Percentiles rank a stretch among this genome's conserved stretches.
phyloP scores from a whole-genome alignment of 2,888 invertebrate species.

The Lasioglossum malachurum region DNA sequence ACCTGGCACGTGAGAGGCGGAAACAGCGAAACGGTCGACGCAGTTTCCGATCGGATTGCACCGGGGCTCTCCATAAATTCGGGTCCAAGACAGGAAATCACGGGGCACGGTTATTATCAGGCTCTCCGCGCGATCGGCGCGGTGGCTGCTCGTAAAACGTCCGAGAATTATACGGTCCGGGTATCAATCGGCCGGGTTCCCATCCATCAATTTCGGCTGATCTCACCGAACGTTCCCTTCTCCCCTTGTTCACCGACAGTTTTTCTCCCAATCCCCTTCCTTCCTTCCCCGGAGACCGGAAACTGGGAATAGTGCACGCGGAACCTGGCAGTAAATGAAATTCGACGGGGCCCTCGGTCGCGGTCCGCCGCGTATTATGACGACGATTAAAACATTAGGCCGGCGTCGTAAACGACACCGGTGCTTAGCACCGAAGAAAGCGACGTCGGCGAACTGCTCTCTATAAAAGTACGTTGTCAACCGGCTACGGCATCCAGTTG shows the following conservation, averaged over 20 bases:
- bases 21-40: neutral
- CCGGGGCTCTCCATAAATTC: slow-evolving; percentile 6
- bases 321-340: slow-evolving; percentile 45
- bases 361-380: slow-evolving; percentile 79
- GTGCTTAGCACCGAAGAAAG: slow-evolving; percentile 80
- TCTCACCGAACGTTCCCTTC: slow-evolving; percentile 29
- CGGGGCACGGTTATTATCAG: slow-evolving; percentile 9
- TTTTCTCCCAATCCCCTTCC: neutral
- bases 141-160: slow-evolving; percentile 41
- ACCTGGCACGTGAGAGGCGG: neutral
- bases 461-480: slow-evolving; percentile 79
- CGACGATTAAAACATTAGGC: slow-evolving; percentile 80
- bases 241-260: neutral
- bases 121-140: slow-evolving; percentile 23
- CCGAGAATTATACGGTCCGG: slow-evolving; percentile 10
- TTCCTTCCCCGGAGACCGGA: slow-evolving; percentile 29
- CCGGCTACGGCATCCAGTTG: slow-evolving; percentile 76
- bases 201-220: slow-evolving; percentile 42
- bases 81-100: slow-evolving; percentile 30
- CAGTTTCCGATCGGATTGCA: neutral
- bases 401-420: slow-evolving; percentile 79
- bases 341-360: slow-evolving; percentile 50
- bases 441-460: slow-evolving; percentile 64
- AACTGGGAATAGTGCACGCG: slow-evolving; percentile 13
- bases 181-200: slow-evolving; percentile 22